Base-by-base conservation (phyloP, 1,140 invertebrate genomes). In the Pogonognathellus flavescens region DNA sequence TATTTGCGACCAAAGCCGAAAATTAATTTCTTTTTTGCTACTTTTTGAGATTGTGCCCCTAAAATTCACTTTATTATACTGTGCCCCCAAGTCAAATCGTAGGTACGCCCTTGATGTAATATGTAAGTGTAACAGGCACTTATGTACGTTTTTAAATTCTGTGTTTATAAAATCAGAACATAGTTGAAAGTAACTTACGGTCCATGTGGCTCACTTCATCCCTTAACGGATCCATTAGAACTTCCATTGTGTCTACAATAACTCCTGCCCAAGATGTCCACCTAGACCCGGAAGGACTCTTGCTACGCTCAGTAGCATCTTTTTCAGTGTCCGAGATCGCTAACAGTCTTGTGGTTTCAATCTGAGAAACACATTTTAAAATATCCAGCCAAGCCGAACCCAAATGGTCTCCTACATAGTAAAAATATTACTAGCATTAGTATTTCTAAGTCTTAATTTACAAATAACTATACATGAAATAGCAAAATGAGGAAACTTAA, bases 301-400 rank as follows among this genome's bases (percentile, higher is more conserved):
- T 85, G 16, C 70, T 76, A 7, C 70, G 31, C 1, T 76, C 70
- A 8, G 11, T 31, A 1, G n/a, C 52, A 22, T 81, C n/a, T 18
- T 81, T 53, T 10, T 81, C 80, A 53, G 5, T 52, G 5, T 41
- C 18, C 0, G 80, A 18, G 5, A 22, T 88, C 80, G 60, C 82
- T 50, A 22, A n/a, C 60, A 99, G 92, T 90, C 99, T 98, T 0
- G 98, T 98, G 82, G 99, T 92, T 92, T 99, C 99, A 83, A 99
- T 91, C 90, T 99, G 98, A 31, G 98, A 99, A 89, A 99, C 99
- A 90, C 98, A 99, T 91, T 98, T 97, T 0, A 99, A 94, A 80
- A 99, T 98, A 90, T 99, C 98, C 72, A 99, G 92, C 99, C 99
- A 99, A 86, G 98, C 98, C 76, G 93, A 95, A 3, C 97, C 97